These are phyloP conservation scores for Athrips mouffetella DNA, from an alignment of 2,888 invertebrate genomes.

Conservation along the genomic window DNA sequence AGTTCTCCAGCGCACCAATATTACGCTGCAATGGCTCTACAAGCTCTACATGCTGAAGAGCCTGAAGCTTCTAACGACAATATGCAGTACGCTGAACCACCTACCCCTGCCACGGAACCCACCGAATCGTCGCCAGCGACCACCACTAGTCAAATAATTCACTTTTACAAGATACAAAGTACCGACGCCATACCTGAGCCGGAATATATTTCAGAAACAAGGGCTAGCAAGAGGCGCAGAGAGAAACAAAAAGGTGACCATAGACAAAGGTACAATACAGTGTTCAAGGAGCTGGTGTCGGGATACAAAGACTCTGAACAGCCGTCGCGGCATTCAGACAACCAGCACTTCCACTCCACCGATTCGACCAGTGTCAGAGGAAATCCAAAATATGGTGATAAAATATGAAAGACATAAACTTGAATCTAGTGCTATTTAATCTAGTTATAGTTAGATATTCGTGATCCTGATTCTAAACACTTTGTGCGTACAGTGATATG, in stretches of 20 bases:
- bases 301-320: conserved; percentile 14
- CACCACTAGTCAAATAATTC: conserved; percentile 28
- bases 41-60: conserved; percentile 53
- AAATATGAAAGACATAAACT: conserved; percentile 49
- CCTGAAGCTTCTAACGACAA: conserved; percentile 64
- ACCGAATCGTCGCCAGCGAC: conserved; percentile 35
- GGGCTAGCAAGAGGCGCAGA: conserved; percentile 13
- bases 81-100: conserved; percentile 58
- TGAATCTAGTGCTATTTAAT: conserved; percentile 34
- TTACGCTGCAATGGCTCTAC: conserved; percentile 57
- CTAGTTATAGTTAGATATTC: conserved; percentile 31
- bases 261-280: conserved; percentile 13
- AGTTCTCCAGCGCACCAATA: conserved; percentile 57
- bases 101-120: conserved; percentile 40
- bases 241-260: conserved; percentile 13
- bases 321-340: conserved; percentile 17
- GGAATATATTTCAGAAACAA: conserved; percentile 11
- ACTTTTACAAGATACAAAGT: conserved; percentile 13
- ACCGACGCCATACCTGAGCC: conserved; percentile 15
- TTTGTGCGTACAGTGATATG: conserved; percentile 36
- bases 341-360: conserved; percentile 26
- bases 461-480: conserved; percentile 47
- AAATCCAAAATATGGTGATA: conserved; percentile 67
- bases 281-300: conserved; percentile 21
- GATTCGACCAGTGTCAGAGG: conserved; percentile 37